phyloP scores from a whole-genome alignment of 92 coral and sea anemone species.

The Actinernus sp. region DNA sequence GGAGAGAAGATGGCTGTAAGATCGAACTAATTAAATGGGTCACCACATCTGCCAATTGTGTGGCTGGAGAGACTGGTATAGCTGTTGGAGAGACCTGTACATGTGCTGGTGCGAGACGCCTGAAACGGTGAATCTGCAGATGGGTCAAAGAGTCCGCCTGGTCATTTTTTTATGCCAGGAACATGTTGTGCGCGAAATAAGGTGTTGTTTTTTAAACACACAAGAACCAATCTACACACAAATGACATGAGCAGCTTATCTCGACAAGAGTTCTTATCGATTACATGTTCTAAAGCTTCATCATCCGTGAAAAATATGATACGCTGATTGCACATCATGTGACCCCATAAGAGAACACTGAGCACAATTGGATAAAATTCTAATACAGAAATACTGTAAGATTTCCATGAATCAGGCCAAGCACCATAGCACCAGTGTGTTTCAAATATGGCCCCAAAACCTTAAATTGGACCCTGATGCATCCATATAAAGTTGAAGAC shows the following conservation, averaged over 20 bases:
- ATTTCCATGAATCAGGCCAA: conserved; percentile 25
- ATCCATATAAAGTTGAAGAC: conserved; percentile 24
- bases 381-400: conserved; percentile 16
- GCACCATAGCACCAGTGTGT: conserved; percentile 37
- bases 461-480: conserved; percentile 11
- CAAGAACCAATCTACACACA: neutral
- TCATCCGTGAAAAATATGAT: no score
- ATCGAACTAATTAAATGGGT: neutral
- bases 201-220: neutral
- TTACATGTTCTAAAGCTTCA: neutral
- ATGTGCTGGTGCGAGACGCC: neutral
- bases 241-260: neutral
- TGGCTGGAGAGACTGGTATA: neutral
- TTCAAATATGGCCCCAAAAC: conserved; percentile 35
- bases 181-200: neutral
- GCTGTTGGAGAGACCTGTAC: neutral
- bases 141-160: neutral
- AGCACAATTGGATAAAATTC: conserved; percentile 36
- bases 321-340: no score
- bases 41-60: neutral
- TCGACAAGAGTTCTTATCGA: neutral
- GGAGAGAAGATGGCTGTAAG: neutral
- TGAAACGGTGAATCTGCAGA: neutral
- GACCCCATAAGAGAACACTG: conserved; percentile 18
- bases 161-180: neutral